These are phyloP conservation scores for Atrina japonica DNA, from an alignment of 2,888 invertebrate species.

Conservation along the genomic window DNA sequence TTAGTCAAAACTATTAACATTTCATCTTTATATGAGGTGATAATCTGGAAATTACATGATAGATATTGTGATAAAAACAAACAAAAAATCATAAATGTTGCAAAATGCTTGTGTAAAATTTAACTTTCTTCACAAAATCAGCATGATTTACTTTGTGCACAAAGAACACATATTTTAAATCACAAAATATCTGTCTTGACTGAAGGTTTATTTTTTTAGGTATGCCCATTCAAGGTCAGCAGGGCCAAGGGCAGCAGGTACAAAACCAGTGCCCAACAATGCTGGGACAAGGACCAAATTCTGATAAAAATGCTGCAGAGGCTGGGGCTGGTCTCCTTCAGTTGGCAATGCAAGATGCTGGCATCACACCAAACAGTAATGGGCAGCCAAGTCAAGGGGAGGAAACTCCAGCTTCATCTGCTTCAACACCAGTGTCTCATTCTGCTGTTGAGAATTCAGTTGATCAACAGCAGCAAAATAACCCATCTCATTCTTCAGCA, in stretches of 20 bases:
- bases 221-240: slow-evolving; percentile 5
- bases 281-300: too few species aligned
- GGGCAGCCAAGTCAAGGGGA: slow-evolving; percentile 36
- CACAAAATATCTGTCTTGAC: too few species aligned
- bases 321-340: slow-evolving; percentile 65
- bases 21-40: too few species aligned
- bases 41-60: too few species aligned
- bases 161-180: too few species aligned
- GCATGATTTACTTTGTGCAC: too few species aligned
- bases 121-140: too few species aligned
- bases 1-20: too few species aligned
- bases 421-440: slow-evolving; percentile 44
- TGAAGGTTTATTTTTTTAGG: background rate
- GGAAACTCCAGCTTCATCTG: slow-evolving; percentile 28
- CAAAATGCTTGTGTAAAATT: too few species aligned
- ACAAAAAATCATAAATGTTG: too few species aligned
- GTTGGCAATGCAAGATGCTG: slow-evolving; percentile 73
- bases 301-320: slow-evolving; percentile 46
- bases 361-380: slow-evolving; percentile 59
- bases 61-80: too few species aligned
- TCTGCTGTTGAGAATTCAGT: slow-evolving; percentile 35
- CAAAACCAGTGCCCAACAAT: slow-evolving; percentile 23
- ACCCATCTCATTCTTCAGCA: slow-evolving; percentile 57
- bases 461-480: too few species aligned
- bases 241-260: slow-evolving; percentile 16